These are phyloP conservation scores for Todus mexicanus DNA, from an alignment of 2,797 vertebrate species.

Conservation along the genomic window DNA sequence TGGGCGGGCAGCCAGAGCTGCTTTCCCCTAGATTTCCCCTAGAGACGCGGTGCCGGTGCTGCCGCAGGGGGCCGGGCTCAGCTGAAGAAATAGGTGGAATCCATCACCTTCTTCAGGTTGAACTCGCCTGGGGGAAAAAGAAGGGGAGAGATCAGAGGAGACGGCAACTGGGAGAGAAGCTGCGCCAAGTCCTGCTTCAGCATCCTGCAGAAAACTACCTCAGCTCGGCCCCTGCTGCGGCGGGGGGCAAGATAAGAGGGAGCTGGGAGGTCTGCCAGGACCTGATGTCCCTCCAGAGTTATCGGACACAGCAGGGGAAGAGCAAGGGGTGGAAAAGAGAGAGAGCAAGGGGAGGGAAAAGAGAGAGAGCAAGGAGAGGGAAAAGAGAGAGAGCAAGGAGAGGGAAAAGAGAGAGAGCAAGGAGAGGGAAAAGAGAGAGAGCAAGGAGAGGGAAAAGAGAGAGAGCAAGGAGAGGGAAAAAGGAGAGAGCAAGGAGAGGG, in stretches of 20 bases:
- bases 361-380: too few species aligned
- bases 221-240: background rate
- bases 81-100: slow-evolving; percentile 96
- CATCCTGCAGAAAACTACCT: background rate
- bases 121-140: slow-evolving; percentile 80
- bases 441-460: too few species aligned
- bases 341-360: too few species aligned
- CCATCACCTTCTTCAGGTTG: slow-evolving; percentile 85
- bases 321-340: too few species aligned
- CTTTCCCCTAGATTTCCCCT: accelerated
- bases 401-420: too few species aligned
- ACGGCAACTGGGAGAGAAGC: background rate
- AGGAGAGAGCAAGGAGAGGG: too few species aligned
- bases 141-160: background rate
- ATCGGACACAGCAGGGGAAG: background rate
- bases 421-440: too few species aligned
- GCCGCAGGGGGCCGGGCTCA: slow-evolving; percentile 67
- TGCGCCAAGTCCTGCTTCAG: background rate
- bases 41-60: background rate
- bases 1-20: background rate
- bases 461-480: too few species aligned
- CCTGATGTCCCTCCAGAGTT: background rate
- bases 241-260: background rate
- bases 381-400: too few species aligned
- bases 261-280: background rate